Percentiles rank a stretch among this genome's conserved stretches.
Evolutionary conservation across 2,797 vertebrate species (phyloP).

Genomic region (Ctenosaura bakeri): DNA sequence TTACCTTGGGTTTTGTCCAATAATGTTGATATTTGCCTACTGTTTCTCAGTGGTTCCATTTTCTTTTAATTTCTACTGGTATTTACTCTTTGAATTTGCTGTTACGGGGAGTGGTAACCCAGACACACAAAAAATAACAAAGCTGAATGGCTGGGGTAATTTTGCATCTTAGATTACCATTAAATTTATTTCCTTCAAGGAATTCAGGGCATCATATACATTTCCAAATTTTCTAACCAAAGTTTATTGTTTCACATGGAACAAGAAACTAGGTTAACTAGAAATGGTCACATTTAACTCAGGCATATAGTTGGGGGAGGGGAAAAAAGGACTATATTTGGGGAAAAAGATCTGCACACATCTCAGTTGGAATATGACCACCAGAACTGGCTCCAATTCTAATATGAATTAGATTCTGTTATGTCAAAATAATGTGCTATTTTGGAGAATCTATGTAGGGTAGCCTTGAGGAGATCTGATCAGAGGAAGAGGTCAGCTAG

Average conservation of each 20-base stretch:
- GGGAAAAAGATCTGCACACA: not conserved
- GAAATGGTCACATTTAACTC: not conserved
- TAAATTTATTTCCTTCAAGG: too few relatives aligned
- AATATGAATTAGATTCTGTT: not conserved
- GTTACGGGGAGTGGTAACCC: not conserved
- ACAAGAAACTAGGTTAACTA: not conserved
- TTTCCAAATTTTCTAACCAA: not conserved
- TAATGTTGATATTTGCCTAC: not conserved
- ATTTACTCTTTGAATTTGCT: not conserved
- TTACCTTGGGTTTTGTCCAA: not conserved
- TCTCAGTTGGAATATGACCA: not conserved
- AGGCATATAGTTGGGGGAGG: not conserved
- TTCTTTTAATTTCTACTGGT: not conserved
- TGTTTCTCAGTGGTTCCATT: not conserved
- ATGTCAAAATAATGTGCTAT: not conserved
- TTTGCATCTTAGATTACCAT: too few relatives aligned
- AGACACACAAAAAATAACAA: not conserved
- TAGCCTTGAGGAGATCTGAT: not conserved
- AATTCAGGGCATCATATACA: too few relatives aligned
- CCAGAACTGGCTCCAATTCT: not conserved
- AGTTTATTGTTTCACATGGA: not conserved
- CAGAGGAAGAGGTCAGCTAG: too few relatives aligned
- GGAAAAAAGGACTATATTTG: not conserved
- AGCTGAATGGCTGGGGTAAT: not conserved
- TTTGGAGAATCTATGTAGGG: not conserved